Evolutionary conservation across 1,140 invertebrate species (phyloP).

Genomic region (Streblospio benedicti): DNA sequence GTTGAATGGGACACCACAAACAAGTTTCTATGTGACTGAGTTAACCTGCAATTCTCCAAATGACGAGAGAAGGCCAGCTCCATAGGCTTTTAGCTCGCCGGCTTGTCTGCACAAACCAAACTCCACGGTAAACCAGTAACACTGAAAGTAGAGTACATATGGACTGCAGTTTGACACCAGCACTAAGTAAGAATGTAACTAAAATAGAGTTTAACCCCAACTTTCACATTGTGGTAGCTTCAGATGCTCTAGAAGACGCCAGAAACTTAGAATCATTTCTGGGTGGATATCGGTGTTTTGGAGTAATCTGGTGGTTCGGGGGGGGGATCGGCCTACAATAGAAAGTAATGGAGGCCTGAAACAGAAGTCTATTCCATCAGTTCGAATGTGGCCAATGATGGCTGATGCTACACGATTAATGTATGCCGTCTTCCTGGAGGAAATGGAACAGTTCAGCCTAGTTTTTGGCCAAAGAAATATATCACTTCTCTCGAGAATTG

Average conservation of each 20-base stretch:
- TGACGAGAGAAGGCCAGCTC: conserved; percentile 90
- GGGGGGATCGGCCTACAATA: background rate
- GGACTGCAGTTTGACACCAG: background rate
- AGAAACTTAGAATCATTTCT: background rate
- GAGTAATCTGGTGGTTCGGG: background rate
- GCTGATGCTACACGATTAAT: too few relatives aligned
- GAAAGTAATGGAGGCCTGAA: too few relatives aligned
- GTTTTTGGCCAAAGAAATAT: too few relatives aligned
- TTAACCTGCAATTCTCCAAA: conserved; percentile 75
- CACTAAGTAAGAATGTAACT: background rate
- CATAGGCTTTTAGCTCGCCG: conserved; percentile 83
- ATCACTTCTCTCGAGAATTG: too few relatives aligned
- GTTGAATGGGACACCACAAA: too few relatives aligned
- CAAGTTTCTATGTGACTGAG: too few relatives aligned
- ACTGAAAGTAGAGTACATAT: conserved; percentile 49
- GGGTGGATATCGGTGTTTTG: background rate
- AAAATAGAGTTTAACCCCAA: background rate
- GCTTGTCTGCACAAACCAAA: conserved; percentile 95
- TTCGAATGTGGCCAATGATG: too few relatives aligned
- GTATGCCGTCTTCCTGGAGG: too few relatives aligned
- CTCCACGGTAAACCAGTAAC: conserved; percentile 99
- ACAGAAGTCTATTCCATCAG: too few relatives aligned
- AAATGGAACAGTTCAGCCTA: too few relatives aligned
- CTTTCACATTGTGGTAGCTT: background rate
- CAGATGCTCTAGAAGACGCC: too few relatives aligned